These are phyloP conservation scores for Tor tambroides DNA, from an alignment of 2,113 vertebrate species.

Conservation along the genomic window DNA sequence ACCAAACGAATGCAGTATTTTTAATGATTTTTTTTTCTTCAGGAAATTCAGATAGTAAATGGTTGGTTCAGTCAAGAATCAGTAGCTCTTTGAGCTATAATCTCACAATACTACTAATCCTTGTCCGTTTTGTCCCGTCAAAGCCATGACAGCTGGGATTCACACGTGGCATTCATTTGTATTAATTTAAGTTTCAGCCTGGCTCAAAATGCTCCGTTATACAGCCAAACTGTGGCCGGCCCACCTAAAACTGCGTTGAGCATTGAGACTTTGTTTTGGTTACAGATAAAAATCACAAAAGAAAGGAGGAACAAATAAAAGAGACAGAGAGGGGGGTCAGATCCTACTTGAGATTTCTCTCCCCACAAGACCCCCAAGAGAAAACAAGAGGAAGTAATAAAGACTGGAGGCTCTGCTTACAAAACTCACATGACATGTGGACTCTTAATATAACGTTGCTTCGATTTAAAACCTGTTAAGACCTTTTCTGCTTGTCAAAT, in stretches of 20 bases:
- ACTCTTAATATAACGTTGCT: neutral
- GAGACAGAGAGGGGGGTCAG: constrained; percentile 22
- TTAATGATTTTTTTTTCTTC: no score
- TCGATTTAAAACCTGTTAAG: constrained; percentile 1
- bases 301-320: constrained; percentile 21
- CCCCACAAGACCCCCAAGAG: constrained; percentile 43
- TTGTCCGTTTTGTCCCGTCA: constrained; percentile 18
- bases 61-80: neutral
- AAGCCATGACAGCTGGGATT: constrained; percentile 9
- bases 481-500: constrained; percentile 3
- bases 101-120: neutral
- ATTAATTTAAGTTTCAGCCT: neutral
- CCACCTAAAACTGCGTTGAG: constrained; percentile 13
- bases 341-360: constrained; percentile 46
- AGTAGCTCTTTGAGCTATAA: neutral
- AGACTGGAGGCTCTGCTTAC: constrained; percentile 43
- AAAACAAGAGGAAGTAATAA: constrained; percentile 51
- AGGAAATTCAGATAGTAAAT: no score
- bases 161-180: neutral
- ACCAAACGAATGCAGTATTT: no score
- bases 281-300: constrained; percentile 53
- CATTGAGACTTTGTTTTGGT: constrained; percentile 50
- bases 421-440: constrained; percentile 22
- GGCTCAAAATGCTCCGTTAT: no score
- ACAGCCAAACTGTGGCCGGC: neutral